These are phyloP conservation scores for Xestoiulus laeticollis DNA, from an alignment of 2,888 invertebrate genomes.

Conservation along the genomic window DNA sequence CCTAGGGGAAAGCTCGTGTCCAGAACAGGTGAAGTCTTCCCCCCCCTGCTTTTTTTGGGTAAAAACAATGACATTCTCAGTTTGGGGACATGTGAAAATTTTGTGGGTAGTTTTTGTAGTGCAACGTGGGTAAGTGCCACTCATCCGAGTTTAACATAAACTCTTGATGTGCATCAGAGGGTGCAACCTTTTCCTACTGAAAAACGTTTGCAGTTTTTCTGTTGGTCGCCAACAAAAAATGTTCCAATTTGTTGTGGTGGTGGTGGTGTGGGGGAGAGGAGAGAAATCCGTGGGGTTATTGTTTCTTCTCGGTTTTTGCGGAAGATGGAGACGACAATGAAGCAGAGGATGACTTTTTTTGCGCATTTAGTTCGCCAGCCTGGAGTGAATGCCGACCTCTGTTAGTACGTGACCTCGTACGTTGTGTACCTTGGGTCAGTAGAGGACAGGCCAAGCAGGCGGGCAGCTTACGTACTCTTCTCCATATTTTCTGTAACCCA, in stretches of 20 bases:
- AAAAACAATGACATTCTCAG: background rate
- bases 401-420: slow-evolving; percentile 53
- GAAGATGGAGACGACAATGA: slow-evolving; percentile 50
- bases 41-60: background rate
- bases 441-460: slow-evolving; percentile 54
- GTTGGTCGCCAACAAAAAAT: background rate
- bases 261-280: background rate
- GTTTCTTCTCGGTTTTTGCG: slow-evolving; percentile 47
- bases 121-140: background rate
- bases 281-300: slow-evolving; percentile 44
- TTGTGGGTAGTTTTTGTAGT: background rate
- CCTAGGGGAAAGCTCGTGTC: background rate
- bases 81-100: background rate
- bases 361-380: slow-evolving; percentile 49
- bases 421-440: slow-evolving; percentile 52
- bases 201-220: background rate
- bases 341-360: slow-evolving; percentile 47
- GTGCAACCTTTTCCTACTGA: background rate
- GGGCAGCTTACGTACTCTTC: slow-evolving; percentile 36
- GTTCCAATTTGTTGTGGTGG: slow-evolving; percentile 28
- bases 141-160: background rate
- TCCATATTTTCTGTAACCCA: slow-evolving; percentile 37
- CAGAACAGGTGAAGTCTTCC: background rate
- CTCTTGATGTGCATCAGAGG: background rate
- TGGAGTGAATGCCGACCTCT: slow-evolving; percentile 53